These are phyloP conservation scores for Sinella curviseta DNA, from an alignment of 1,140 invertebrate species.

Conservation along the genomic window DNA sequence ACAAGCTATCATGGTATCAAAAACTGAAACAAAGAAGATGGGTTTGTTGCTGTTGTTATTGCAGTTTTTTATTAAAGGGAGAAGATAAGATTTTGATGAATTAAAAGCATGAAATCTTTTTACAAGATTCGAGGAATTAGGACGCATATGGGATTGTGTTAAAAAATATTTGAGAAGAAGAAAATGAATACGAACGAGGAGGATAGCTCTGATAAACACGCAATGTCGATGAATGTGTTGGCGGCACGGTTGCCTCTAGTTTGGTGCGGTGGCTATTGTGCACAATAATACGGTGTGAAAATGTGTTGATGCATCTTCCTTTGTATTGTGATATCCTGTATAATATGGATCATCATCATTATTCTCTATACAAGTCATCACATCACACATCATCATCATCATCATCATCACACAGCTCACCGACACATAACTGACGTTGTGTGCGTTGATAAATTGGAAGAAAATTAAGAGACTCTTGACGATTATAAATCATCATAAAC, in stretches of 20 bases:
- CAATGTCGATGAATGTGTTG: not conserved
- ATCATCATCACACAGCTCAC: constrained; percentile 10
- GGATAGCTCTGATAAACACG: not conserved
- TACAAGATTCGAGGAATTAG: too few species aligned
- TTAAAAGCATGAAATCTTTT: too few species aligned
- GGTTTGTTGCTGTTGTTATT: too few species aligned
- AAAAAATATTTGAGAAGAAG: too few species aligned
- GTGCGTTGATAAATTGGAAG: constrained; percentile 43
- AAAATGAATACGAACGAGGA: not conserved
- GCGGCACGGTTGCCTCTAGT: not conserved
- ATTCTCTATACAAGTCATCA: not conserved
- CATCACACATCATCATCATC: constrained; percentile 9
- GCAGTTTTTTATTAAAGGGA: too few species aligned
- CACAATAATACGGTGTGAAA: not conserved
- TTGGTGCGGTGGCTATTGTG: constrained; percentile 14
- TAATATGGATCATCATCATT: constrained; percentile 1
- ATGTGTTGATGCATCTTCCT: constrained; percentile 16
- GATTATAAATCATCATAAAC: constrained; percentile 48
- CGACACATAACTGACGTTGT: constrained; percentile 15
- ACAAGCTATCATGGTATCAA: too few species aligned
- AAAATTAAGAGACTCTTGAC: constrained; percentile 46
- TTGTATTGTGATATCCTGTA: not conserved
- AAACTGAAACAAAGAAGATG: too few species aligned
- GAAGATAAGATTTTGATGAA: too few species aligned
- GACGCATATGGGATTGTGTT: too few species aligned